Evolutionary conservation across 2,113 vertebrate genomes (phyloP).

Genomic region (Apteryx owenii): DNA sequence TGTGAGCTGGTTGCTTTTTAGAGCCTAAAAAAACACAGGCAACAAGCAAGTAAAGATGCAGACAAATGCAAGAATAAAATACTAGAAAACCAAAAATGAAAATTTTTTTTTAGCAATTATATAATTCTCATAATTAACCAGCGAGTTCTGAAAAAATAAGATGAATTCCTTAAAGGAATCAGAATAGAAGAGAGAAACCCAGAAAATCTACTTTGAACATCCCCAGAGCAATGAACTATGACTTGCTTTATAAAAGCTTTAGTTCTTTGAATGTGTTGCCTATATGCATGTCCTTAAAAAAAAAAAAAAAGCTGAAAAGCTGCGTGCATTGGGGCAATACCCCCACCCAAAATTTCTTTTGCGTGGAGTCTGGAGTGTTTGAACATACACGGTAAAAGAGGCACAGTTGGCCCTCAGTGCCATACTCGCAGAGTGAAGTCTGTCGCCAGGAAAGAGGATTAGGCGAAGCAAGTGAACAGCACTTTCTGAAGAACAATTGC

Average conservation of each 20-base stretch:
- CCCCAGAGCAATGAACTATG: not conserved
- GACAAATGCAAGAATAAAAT: not conserved
- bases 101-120: not conserved
- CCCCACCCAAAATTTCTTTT: not conserved
- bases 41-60: not conserved
- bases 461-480: not conserved
- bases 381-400: not conserved
- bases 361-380: no score
- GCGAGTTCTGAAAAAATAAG: not conserved
- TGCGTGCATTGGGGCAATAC: not conserved
- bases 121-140: not conserved
- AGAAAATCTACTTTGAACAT: not conserved
- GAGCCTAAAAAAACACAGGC: not conserved
- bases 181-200: not conserved
- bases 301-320: not conserved
- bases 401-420: not conserved
- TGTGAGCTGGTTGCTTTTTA: not conserved
- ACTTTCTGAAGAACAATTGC: not conserved
- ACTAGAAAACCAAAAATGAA: not conserved
- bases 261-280: not conserved
- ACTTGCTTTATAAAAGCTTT: not conserved
- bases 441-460: not conserved
- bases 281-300: not conserved
- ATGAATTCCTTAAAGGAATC: not conserved
- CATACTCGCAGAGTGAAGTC: not conserved